Percentiles rank a stretch among this genome's conserved stretches.
Conservation (phyloP, 2,113 vertebrate species). For the Vimba vimba region DNA sequence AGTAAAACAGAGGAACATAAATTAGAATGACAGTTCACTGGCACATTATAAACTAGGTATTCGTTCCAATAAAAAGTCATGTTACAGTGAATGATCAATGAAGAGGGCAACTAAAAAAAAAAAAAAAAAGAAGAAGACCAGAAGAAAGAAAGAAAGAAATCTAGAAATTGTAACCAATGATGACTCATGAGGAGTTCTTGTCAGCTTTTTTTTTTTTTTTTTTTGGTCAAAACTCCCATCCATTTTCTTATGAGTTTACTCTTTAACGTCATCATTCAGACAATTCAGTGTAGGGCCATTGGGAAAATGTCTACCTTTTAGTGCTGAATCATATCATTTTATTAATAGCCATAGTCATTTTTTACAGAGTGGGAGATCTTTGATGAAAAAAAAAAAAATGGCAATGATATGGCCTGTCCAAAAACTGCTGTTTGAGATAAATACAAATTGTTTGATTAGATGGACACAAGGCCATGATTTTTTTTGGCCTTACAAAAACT, state of each 20-base stretch:
- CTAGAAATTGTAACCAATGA: neutral
- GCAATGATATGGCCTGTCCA: neutral
- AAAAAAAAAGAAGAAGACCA: too few relatives aligned
- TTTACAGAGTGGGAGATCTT: neutral
- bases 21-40: neutral
- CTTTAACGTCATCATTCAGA: neutral
- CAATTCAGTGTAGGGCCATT: neutral
- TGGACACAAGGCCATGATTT: neutral
- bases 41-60: neutral
- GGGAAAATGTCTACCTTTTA: neutral
- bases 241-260: neutral
- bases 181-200: neutral
- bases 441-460: conserved; percentile 12
- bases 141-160: too few relatives aligned
- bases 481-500: neutral
- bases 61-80: neutral
- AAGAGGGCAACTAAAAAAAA: neutral
- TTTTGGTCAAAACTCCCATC: neutral
- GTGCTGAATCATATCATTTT: neutral
- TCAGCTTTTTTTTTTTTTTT: neutral
- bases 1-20: neutral
- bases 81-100: neutral
- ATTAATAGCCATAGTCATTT: neutral
- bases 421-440: neutral
- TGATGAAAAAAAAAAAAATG: neutral